phyloP scores from a whole-genome alignment of 2,797 vertebrate species.

The Pangasius larnaudii region DNA sequence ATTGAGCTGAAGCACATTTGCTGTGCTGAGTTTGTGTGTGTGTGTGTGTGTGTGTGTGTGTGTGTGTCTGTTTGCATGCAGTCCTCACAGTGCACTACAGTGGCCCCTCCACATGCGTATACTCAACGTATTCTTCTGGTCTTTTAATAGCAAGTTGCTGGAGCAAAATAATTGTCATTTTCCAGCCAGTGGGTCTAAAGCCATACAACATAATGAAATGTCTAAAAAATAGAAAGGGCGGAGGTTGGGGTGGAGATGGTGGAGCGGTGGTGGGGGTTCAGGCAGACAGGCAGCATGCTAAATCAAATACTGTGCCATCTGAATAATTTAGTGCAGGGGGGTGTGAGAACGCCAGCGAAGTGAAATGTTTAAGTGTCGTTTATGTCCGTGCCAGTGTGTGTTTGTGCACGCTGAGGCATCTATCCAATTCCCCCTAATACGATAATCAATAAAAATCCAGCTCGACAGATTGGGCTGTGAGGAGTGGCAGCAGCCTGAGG shows the following conservation, averaged over 20 bases:
- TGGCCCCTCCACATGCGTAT: constrained; percentile 62
- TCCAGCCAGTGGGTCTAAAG: constrained; percentile 85
- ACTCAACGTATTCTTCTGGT: constrained; percentile 75
- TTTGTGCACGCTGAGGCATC: constrained; percentile 51
- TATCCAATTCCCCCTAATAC: constrained; percentile 55
- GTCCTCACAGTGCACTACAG: constrained; percentile 51
- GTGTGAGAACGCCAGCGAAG: constrained; percentile 76
- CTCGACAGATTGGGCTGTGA: constrained; percentile 57
- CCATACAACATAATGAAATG: constrained; percentile 86
- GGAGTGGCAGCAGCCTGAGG: constrained; percentile 48
- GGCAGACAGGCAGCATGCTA: constrained; percentile 81
- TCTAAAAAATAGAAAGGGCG: constrained; percentile 73
- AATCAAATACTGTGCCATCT: constrained; percentile 83
- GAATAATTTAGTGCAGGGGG: constrained; percentile 79
- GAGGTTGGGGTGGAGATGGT: constrained; percentile 27
- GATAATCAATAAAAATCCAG: constrained; percentile 55
- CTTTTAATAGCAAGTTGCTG: constrained; percentile 82
- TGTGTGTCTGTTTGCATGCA: constrained; percentile 55
- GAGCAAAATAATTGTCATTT: constrained; percentile 87
- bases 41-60: constrained; percentile 49
- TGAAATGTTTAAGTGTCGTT: constrained; percentile 77
- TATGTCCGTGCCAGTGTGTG: constrained; percentile 76
- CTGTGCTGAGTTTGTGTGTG: constrained; percentile 39
- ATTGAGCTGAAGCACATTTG: constrained; percentile 65
- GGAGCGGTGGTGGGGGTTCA: constrained; percentile 57